phyloP scores from a whole-genome alignment of 2,113 vertebrate species.

The Peromyscus californicus region DNA sequence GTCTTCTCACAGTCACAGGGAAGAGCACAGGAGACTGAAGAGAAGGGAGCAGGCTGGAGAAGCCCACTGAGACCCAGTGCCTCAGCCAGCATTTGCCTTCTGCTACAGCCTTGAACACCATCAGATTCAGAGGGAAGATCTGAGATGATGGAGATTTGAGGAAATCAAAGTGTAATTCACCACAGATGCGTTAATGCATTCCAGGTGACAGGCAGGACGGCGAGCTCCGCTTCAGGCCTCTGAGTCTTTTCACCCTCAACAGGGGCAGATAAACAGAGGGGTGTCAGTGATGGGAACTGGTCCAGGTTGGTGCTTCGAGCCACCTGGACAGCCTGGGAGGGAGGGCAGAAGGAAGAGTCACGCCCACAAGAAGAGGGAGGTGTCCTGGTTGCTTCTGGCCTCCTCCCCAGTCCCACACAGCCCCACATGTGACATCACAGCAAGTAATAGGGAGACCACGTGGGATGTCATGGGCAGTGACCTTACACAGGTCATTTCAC shows the following conservation, averaged over 20 bases:
- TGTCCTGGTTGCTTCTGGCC: background rate
- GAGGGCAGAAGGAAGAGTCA: fast-evolving
- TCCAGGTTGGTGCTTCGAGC: background rate
- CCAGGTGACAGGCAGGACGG: background rate
- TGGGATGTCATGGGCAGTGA: no score
- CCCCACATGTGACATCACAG: fast-evolving
- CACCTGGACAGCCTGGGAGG: background rate
- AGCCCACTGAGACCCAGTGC: background rate
- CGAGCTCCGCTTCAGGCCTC: background rate
- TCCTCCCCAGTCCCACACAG: background rate
- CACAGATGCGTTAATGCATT: slow-evolving; percentile 47
- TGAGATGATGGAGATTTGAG: slow-evolving; percentile 47
- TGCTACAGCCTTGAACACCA: slow-evolving; percentile 46
- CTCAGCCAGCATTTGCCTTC: slow-evolving; percentile 10
- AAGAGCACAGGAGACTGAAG: background rate
- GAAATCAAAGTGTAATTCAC: slow-evolving; percentile 76
- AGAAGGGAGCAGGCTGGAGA: background rate
- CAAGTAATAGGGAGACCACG: background rate
- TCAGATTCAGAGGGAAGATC: slow-evolving; percentile 46
- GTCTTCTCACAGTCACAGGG: background rate
- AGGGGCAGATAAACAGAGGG: slow-evolving; percentile 34
- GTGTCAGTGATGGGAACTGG: slow-evolving; percentile 3
- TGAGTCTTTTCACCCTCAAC: slow-evolving; percentile 32
- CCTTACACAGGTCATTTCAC: background rate
- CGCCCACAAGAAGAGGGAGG: fast-evolving